Evolutionary conservation across 2,113 vertebrate species (phyloP), one percentile per base, ranked within the genome.

Genomic region (Anser brachyrhynchus): DNA sequence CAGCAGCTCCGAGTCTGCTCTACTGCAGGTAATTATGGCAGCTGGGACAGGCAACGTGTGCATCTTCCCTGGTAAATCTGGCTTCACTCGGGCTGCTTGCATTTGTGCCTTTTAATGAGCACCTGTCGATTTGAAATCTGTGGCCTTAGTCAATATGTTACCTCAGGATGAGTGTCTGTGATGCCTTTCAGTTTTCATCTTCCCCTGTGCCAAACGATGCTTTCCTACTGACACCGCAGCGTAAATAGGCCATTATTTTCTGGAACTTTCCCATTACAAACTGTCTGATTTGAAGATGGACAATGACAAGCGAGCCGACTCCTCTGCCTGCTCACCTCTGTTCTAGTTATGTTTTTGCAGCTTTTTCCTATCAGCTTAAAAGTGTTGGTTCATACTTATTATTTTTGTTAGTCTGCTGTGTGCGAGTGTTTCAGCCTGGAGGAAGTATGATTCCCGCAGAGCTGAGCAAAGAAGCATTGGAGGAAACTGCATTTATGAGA

Each of bases 201-300:
- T 91, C 62, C 59, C 87, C 44, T 51, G n/a, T 87, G 76, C 62
- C 81, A 91, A 84, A 58, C 10, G 55, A 67, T 84, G 59, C 57
- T 87, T 65, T 84, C 41, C 74, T 88, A 11, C 28, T 14, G 44
- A 65, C 25, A 14, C 69, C 67, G 59, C 66, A n/a, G 67, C 49
- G 31, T 92, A 88, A 90, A 85, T 28, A 93, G 54, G 65, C 52
- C 87, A 49, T 87, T 94, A 72, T 90, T 74, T 95, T 93, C 74
- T 86, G 80, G 87, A 93, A 84, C 66, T 79, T 77, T 87, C 83
- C n/a, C 64, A 4, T 65, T 87, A 78, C 69, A 89, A 57, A 14
- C 65, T 82, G 58, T 81, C 66, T 90, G 46, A 84, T 89, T 86
- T 59, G 57, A 65, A 92, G 65, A 46, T 41, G n/a, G 37, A n/a